Conservation (phyloP, 2,113 vertebrate genomes). For the Jacana jacana region DNA sequence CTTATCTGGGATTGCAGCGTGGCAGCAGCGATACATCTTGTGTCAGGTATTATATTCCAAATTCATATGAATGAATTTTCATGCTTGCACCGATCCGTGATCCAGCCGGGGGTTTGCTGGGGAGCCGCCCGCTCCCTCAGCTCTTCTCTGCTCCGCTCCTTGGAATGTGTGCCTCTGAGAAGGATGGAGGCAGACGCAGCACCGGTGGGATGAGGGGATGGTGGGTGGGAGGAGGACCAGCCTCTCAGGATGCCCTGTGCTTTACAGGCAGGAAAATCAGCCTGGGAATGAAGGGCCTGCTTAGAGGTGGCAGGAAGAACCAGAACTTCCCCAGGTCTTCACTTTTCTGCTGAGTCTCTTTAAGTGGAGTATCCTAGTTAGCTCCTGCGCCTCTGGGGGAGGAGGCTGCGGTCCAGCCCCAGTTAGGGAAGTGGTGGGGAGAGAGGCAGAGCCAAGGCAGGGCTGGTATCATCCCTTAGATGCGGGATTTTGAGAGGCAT, state of each 20-base stretch:
- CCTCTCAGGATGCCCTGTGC: neutral
- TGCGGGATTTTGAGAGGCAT: neutral
- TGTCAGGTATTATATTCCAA: slow-evolving; percentile 82
- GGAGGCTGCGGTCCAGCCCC: neutral
- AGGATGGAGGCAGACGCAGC: neutral
- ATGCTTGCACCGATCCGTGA: slow-evolving; percentile 42
- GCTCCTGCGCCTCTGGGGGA: neutral
- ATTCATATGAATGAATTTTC: slow-evolving; percentile 78
- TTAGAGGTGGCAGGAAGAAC: neutral
- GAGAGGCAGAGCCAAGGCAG: neutral
- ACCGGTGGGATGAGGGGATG: neutral
- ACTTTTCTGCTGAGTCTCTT: neutral
- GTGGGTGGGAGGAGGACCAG: neutral
- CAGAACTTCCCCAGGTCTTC: neutral
- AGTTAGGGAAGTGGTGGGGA: accelerated
- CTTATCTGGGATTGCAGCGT: slow-evolving; percentile 79
- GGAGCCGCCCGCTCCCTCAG: neutral
- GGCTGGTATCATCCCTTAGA: accelerated
- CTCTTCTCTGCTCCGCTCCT: neutral
- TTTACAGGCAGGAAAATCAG: neutral
- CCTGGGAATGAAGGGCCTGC: accelerated
- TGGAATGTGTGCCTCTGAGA: neutral
- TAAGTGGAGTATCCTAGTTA: accelerated
- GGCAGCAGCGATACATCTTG: slow-evolving; percentile 75
- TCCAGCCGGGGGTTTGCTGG: neutral